phyloP scores from a whole-genome alignment of 2,113 vertebrate genomes.

The Saimiri boliviensis region DNA sequence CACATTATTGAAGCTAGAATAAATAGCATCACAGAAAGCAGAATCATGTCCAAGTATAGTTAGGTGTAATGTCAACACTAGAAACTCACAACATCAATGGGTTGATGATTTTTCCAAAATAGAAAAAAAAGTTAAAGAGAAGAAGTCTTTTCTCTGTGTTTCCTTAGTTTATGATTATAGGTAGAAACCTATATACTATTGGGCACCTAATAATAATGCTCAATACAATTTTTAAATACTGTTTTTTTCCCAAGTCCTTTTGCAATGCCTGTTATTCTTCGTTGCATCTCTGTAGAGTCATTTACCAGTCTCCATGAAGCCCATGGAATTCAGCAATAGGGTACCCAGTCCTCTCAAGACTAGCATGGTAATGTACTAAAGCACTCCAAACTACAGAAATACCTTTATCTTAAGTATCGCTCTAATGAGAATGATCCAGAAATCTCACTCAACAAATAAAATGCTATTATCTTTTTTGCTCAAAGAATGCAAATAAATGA shows the following conservation, averaged over 20 bases:
- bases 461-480: background rate
- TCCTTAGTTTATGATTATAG: background rate
- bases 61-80: background rate
- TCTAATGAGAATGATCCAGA: constrained; percentile 4
- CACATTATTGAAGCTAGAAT: background rate
- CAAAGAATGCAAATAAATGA: background rate
- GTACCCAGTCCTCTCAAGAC: background rate
- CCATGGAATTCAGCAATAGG: background rate
- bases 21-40: background rate
- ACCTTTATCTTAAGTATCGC: background rate
- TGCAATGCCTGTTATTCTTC: background rate
- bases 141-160: background rate
- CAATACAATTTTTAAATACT: background rate
- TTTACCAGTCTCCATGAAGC: background rate
- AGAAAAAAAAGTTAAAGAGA: background rate
- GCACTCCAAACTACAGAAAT: background rate
- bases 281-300: background rate
- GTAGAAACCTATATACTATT: background rate
- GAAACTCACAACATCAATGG: background rate
- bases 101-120: background rate
- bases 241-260: background rate
- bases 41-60: background rate
- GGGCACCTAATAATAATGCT: background rate
- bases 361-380: background rate
- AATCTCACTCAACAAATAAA: background rate